A percentile compares a stretch with the other conserved stretches of the same genome.
These are phyloP conservation scores for Drosophila bocqueti DNA, from an alignment of 1,140 invertebrate genomes.

Conservation along the genomic window DNA sequence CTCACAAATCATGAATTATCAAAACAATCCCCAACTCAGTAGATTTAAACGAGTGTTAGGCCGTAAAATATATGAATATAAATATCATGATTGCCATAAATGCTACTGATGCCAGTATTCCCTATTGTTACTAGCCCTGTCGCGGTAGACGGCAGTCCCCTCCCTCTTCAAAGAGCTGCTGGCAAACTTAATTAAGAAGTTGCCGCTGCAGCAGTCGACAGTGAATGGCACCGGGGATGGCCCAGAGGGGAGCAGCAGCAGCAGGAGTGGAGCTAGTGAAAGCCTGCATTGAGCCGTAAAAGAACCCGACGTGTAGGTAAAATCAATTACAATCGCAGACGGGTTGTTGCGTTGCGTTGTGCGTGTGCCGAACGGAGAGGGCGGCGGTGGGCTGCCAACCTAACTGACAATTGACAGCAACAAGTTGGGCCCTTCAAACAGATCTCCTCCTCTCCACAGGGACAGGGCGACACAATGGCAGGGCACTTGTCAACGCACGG, in stretches of 20 bases:
- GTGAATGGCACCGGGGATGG: constrained; percentile 14
- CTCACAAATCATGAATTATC: not conserved
- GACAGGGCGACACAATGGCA: constrained; percentile 44
- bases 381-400: not conserved
- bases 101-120: constrained; percentile 1
- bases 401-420: constrained; percentile 75
- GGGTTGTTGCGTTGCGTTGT: constrained; percentile 19
- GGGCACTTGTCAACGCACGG: constrained; percentile 52
- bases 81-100: not conserved
- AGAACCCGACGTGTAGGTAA: constrained; percentile 67
- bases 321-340: constrained; percentile 73
- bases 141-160: not conserved
- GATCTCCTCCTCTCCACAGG: constrained; percentile 10
- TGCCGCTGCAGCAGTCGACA: constrained; percentile 55
- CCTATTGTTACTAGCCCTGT: constrained; percentile 23
- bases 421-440: constrained; percentile 61
- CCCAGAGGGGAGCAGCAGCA: not conserved
- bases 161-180: constrained; percentile 48
- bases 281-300: constrained; percentile 50
- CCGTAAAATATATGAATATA: no score
- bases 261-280: constrained; percentile 15
- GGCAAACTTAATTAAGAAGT: constrained; percentile 79
- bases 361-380: constrained; percentile 4
- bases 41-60: not conserved
- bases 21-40: not conserved